A percentile compares a stretch with the other conserved stretches of the same genome.
These are phyloP conservation scores for Tichodroma muraria DNA, from an alignment of 2,113 vertebrate species.

Conservation along the genomic window DNA sequence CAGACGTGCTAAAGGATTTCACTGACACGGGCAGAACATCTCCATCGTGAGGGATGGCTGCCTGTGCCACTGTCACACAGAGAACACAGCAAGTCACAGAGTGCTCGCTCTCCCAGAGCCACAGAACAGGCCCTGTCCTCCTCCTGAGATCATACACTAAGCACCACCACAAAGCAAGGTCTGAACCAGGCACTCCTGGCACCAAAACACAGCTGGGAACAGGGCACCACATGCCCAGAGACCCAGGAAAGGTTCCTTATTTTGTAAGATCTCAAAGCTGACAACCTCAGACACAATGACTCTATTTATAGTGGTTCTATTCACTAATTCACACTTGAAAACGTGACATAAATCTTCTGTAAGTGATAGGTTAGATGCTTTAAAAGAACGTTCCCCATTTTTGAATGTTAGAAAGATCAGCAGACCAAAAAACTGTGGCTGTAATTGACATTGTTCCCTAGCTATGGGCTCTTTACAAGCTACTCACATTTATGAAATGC, in stretches of 20 bases:
- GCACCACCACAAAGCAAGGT: neutral
- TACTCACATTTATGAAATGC: neutral
- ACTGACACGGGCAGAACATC: neutral
- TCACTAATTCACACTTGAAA: neutral
- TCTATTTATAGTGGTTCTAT: neutral
- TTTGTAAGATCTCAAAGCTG: neutral
- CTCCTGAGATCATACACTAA: neutral
- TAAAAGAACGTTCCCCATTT: neutral
- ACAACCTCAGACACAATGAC: neutral
- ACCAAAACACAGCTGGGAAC: no score
- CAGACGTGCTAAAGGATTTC: neutral
- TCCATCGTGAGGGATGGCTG: rapidly evolving
- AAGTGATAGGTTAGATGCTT: neutral
- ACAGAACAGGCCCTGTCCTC: neutral
- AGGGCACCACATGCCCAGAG: neutral
- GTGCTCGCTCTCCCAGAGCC: neutral
- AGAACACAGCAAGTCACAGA: neutral
- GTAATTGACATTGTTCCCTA: neutral
- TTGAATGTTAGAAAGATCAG: neutral
- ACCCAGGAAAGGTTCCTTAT: neutral
- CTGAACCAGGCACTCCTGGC: neutral
- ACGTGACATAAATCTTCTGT: neutral
- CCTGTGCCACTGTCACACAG: neutral
- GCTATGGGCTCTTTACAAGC: neutral
- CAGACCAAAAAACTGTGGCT: neutral